phyloP scores from a whole-genome alignment of 2,888 invertebrate genomes.

The Metalampra italica region DNA sequence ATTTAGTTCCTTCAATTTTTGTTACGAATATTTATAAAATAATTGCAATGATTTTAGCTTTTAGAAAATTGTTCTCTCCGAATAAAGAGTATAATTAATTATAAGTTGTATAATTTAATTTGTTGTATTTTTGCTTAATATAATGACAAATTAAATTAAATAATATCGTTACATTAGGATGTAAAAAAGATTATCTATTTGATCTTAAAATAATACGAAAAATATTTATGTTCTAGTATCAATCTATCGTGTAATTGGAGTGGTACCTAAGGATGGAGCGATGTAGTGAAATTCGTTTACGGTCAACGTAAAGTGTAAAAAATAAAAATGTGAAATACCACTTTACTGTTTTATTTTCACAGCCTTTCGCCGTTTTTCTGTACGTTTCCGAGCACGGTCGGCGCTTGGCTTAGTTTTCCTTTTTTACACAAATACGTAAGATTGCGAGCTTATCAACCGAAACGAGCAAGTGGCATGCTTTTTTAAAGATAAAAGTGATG shows the following conservation, averaged over 20 bases:
- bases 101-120: slow-evolving; percentile 74
- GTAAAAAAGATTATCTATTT: slow-evolving; percentile 79
- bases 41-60: slow-evolving; percentile 60
- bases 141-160: slow-evolving; percentile 74
- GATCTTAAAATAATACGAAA: slow-evolving; percentile 75
- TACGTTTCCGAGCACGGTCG: too few species aligned
- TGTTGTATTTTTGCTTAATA: slow-evolving; percentile 73
- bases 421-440: too few species aligned
- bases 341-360: slow-evolving; percentile 54
- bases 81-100: slow-evolving; percentile 66
- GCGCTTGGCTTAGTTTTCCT: too few species aligned
- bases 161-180: slow-evolving; percentile 76
- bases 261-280: slow-evolving; percentile 67
- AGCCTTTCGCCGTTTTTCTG: neutral
- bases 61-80: slow-evolving; percentile 70
- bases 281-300: slow-evolving; percentile 77
- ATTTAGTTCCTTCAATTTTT: slow-evolving; percentile 75
- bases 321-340: slow-evolving; percentile 75
- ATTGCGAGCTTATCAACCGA: too few species aligned
- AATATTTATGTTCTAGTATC: slow-evolving; percentile 79
- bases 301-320: slow-evolving; percentile 76
- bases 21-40: slow-evolving; percentile 72
- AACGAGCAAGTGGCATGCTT: neutral
- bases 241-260: slow-evolving; percentile 72
- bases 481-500: neutral